Conservation (phyloP, 2,888 invertebrate species). For the Coelopa pilipes region DNA sequence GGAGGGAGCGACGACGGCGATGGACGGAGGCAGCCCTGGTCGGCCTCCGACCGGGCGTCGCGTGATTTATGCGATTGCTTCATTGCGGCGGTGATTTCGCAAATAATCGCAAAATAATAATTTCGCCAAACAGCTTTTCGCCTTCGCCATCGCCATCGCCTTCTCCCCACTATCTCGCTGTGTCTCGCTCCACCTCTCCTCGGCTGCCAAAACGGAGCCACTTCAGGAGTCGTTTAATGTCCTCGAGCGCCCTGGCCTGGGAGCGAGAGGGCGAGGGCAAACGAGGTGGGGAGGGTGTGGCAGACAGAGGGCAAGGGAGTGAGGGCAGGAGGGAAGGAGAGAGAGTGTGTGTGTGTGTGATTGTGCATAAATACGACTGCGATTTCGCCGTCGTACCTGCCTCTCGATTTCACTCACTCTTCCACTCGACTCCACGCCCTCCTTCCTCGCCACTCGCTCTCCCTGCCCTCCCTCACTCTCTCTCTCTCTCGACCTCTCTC, state of each 20-base stretch:
- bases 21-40: background rate
- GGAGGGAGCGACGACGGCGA: background rate
- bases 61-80: slow-evolving; percentile 62
- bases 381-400: too few relatives aligned
- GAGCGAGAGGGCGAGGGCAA: background rate
- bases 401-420: too few relatives aligned
- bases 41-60: slow-evolving; percentile 14
- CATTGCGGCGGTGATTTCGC: slow-evolving; percentile 60
- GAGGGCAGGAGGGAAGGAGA: too few relatives aligned
- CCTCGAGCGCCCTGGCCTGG: background rate
- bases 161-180: background rate
- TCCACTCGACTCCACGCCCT: too few relatives aligned
- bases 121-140: slow-evolving; percentile 15
- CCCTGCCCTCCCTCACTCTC: too few relatives aligned
- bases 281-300: too few relatives aligned
- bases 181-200: background rate
- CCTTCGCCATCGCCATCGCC: background rate
- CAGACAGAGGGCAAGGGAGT: too few relatives aligned
- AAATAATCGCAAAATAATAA: slow-evolving; percentile 43
- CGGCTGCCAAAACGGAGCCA: background rate
- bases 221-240: slow-evolving; percentile 32
- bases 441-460: too few relatives aligned
- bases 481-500: too few relatives aligned
- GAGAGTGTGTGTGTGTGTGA: too few relatives aligned
- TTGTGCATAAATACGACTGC: too few relatives aligned